A percentile compares a stretch with the other conserved stretches of the same genome.
Evolutionary conservation across 2,113 vertebrate genomes (phyloP).

Genomic region (Pseudonaja textilis): DNA sequence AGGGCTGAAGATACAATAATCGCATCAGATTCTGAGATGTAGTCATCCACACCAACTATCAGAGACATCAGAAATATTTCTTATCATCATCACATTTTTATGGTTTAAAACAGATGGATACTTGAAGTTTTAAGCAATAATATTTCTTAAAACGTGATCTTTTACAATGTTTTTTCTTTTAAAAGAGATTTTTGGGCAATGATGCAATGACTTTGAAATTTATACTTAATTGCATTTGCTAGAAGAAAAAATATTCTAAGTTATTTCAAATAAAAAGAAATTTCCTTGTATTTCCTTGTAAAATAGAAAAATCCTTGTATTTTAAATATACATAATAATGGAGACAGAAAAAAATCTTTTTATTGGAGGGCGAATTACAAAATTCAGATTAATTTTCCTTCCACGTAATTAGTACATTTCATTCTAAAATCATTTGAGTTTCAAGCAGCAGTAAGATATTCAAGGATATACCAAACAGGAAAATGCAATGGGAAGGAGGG

Average conservation of each 20-base stretch:
- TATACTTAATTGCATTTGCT: neutral
- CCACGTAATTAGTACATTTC: neutral
- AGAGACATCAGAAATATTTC: conserved; percentile 84
- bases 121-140: conserved; percentile 29
- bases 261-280: neutral
- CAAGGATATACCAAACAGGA: neutral
- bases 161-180: neutral
- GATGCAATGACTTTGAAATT: neutral
- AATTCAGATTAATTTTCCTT: neutral
- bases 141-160: neutral
- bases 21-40: conserved; percentile 91
- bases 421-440: neutral
- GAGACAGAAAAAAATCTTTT: neutral
- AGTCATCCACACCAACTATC: conserved; percentile 92
- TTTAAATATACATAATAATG: neutral
- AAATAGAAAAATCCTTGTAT: neutral
- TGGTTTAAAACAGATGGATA: conserved; percentile 56
- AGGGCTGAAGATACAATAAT: conserved; percentile 91
- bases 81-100: conserved; percentile 68
- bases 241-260: neutral
- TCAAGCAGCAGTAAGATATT: neutral
- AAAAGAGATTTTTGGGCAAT: neutral
- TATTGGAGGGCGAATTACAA: neutral
- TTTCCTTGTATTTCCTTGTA: too few species aligned
- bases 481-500: neutral